These are phyloP conservation scores for Pedionomus torquatus DNA, from an alignment of 2,113 vertebrate genomes.

Conservation along the genomic window DNA sequence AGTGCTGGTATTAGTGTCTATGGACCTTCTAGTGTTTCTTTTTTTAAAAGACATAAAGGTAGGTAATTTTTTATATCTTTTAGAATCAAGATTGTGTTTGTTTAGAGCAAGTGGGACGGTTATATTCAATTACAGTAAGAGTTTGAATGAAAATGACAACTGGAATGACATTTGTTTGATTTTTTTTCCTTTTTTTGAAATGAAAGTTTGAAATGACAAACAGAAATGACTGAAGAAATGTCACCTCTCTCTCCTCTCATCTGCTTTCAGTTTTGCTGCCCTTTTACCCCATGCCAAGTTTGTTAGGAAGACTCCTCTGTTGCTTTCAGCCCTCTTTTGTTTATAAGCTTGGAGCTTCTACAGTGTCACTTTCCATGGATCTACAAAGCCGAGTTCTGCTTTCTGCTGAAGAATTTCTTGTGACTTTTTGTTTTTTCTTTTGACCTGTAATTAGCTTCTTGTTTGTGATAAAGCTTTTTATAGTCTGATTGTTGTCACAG, in stretches of 20 bases:
- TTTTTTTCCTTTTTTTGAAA: background rate
- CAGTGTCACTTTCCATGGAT: background rate
- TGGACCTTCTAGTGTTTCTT: background rate
- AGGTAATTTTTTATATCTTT: background rate
- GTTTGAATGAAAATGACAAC: background rate
- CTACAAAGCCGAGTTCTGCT: background rate
- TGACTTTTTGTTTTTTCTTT: background rate
- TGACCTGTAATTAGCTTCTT: background rate
- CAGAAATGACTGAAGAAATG: background rate
- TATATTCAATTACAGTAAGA: background rate
- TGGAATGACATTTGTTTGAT: background rate
- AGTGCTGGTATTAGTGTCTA: background rate
- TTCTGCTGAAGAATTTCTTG: background rate
- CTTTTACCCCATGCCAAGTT: background rate
- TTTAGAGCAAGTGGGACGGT: background rate
- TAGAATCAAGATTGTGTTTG: background rate
- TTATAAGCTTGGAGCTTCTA: background rate
- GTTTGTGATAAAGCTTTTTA: background rate
- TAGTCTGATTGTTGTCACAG: background rate
- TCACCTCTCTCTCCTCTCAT: background rate
- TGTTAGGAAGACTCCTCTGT: background rate
- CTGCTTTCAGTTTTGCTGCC: slow-evolving; percentile 4
- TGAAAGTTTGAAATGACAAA: background rate
- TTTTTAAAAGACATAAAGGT: background rate
- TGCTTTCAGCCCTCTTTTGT: background rate